phyloP scores from a whole-genome alignment of 2,113 vertebrate genomes.

The Anser brachyrhynchus region DNA sequence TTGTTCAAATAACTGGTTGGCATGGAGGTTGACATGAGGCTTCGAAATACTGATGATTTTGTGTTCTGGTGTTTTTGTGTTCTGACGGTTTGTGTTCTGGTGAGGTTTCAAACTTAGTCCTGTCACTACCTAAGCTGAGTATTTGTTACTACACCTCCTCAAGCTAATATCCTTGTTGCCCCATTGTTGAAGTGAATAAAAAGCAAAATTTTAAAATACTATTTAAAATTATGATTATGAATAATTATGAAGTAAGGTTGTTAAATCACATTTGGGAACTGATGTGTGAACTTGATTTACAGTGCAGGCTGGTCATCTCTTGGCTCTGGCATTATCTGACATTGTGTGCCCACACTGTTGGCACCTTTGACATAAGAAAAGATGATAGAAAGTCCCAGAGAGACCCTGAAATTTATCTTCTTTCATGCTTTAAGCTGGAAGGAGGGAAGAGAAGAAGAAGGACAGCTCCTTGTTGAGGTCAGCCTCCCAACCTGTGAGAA shows the following conservation, averaged over 20 bases:
- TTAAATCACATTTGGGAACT: neutral
- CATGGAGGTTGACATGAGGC: neutral
- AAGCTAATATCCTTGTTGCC: neutral
- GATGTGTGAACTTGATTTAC: neutral
- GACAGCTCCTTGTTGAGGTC: neutral
- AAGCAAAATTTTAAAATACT: neutral
- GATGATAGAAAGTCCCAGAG: neutral
- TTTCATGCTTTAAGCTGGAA: neutral
- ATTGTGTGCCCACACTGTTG: neutral
- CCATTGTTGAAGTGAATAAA: neutral
- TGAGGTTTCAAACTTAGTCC: neutral
- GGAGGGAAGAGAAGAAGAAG: neutral
- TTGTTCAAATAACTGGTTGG: neutral
- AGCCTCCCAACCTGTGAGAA: neutral
- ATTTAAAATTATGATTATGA: too few species aligned
- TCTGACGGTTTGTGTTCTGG: neutral
- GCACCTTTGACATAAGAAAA: neutral
- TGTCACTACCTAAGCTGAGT: neutral
- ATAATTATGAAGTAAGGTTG: neutral
- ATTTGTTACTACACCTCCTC: neutral
- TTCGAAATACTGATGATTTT: neutral
- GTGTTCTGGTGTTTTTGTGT: neutral
- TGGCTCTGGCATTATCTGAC: neutral
- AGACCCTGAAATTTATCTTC: neutral
- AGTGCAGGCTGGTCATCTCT: neutral